A percentile compares a stretch with the other conserved stretches of the same genome.
These are phyloP conservation scores for Tamandua tetradactyla DNA, from an alignment of 2,797 vertebrate species.

Conservation along the genomic window DNA sequence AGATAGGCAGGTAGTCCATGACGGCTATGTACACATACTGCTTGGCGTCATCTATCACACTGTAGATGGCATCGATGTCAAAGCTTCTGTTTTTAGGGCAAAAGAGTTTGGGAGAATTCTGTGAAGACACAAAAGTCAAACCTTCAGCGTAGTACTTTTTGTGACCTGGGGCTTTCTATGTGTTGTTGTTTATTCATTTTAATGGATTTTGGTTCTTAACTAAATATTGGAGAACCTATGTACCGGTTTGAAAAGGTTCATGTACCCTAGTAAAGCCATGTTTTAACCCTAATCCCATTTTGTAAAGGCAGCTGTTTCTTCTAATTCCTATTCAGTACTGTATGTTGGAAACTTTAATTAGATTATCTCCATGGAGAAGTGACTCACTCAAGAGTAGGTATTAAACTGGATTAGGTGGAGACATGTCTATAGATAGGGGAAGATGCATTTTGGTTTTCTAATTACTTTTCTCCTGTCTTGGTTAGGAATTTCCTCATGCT, in stretches of 20 bases:
- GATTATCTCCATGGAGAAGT: no score
- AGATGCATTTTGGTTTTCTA: background rate
- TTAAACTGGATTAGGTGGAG: background rate
- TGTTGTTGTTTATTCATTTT: background rate
- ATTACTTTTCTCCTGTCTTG: background rate
- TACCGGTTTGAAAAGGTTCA: no score
- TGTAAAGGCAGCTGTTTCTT: no score
- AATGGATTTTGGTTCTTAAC: background rate
- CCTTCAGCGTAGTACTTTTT: background rate
- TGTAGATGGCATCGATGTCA: conserved; percentile 95
- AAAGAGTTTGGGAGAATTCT: conserved; percentile 96
- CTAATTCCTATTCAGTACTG: no score
- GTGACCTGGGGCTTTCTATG: background rate
- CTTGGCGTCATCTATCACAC: conserved; percentile 92
- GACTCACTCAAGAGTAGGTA: no score
- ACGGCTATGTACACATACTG: conserved; percentile 95
- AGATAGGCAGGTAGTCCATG: conserved; percentile 93
- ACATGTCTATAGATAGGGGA: background rate
- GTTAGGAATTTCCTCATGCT: background rate
- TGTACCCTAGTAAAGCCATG: no score
- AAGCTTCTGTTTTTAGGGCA: conserved; percentile 93
- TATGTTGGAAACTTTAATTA: no score
- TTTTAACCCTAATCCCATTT: no score
- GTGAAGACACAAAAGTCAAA: conserved; percentile 77
- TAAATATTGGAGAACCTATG: background rate